Evolutionary conservation across 2,113 vertebrate species (phyloP), one percentile per base, ranked within the genome.

Genomic region (Dromiciops gliroides): DNA sequence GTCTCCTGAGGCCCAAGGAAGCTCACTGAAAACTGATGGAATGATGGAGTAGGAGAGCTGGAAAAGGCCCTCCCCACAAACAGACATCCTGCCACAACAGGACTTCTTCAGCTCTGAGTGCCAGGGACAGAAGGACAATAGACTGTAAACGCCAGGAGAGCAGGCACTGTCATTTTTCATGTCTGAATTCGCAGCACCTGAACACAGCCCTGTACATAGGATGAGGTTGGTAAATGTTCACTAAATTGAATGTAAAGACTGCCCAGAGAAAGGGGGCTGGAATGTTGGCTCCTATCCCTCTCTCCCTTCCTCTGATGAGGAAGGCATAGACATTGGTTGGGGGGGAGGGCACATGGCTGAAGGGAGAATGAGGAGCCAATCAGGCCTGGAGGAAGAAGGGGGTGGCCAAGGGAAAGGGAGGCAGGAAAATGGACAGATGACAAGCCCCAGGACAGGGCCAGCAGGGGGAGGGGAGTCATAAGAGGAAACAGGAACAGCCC

Each of bases 401-500:
- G 97, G 28, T n/a, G n/a, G n/a, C 96, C 97, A 98, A 98, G 97
- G 19, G 67, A 44, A 44, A 37, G 44, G 67, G n/a, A n/a, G 67
- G n/a, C 67, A 44, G 67, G 19, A 83, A 83, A n/a, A 83, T 83
- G n/a, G 2, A 83, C 67, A 83, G 67, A 83, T 44, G 67, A 83
- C 19, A 83, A 83, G n/a, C n/a, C 67, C 67, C n/a, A 23, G 31
- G 67, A 83, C 67, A 28, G 11, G 89, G 48, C n/a, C 89, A 50
- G 53, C 53, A 25, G 56, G 23, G 24, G 53, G 23, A 8, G 2
- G 19, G n/a, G 95, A 96, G 97, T 99, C 98, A 99, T 98, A 99
- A 99, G 97, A 99, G 99, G 93, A 99, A 89, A 0, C 99, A 99
- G 94, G 97, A 97, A 95, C 91, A 99, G 98, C 99, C 99, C 94